These are phyloP conservation scores for Ectemnius cavifrons DNA, from an alignment of 2,888 invertebrate species.

Conservation along the genomic window DNA sequence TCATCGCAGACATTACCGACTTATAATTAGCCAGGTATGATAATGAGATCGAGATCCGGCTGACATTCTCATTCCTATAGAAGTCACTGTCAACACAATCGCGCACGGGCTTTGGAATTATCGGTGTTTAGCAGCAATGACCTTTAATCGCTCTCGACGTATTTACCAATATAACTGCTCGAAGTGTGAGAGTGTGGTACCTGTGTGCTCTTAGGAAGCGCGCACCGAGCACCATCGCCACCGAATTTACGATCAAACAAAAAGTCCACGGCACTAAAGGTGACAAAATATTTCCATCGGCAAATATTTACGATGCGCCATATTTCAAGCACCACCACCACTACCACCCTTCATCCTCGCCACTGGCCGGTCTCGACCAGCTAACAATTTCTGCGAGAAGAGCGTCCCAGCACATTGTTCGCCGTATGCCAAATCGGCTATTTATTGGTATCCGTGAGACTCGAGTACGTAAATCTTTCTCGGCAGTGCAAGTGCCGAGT, in stretches of 20 bases:
- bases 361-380: conserved; percentile 1
- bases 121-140: neutral
- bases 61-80: no score
- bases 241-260: conserved; percentile 74
- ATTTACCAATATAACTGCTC: no score
- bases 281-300: conserved; percentile 76
- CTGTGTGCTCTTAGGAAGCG: conserved; percentile 16
- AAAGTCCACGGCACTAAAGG: conserved; percentile 71
- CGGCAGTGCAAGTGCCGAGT: conserved; percentile 7
- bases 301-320: conserved; percentile 70
- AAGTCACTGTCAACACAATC: neutral
- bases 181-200: conserved; percentile 7
- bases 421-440: conserved; percentile 37
- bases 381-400: conserved; percentile 43
- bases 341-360: neutral
- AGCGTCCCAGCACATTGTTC: conserved; percentile 36
- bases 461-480: conserved; percentile 49
- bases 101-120: neutral
- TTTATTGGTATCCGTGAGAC: conserved; percentile 45
- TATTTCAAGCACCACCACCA: conserved; percentile 52
- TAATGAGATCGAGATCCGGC: no score
- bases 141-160: no score
- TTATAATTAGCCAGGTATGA: neutral
- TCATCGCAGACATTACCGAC: conserved; percentile 4
- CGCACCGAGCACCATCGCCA: conserved; percentile 55